Conservation (phyloP, 2,888 invertebrate genomes). For the Amphipyra berbera region DNA sequence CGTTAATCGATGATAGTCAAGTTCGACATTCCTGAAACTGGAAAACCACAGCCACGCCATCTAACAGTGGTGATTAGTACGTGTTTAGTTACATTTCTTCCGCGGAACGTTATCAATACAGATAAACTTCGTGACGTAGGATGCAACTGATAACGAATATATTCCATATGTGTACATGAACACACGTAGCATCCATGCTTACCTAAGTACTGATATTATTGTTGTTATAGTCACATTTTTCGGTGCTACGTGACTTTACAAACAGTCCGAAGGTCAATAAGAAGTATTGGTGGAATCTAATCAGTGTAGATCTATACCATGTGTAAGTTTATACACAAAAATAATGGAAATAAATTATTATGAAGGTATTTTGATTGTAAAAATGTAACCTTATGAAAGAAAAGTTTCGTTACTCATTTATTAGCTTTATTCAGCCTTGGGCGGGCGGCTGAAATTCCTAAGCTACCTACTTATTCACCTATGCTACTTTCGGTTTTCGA, state of each 20-base stretch:
- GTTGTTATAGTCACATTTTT: constrained; percentile 52
- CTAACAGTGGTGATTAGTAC: constrained; percentile 67
- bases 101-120: constrained; percentile 79
- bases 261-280: constrained; percentile 50
- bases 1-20: neutral
- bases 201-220: constrained; percentile 43
- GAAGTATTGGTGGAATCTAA: constrained; percentile 56
- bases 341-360: constrained; percentile 40
- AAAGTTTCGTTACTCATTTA: constrained; percentile 50
- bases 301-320: constrained; percentile 51
- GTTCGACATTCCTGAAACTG: constrained; percentile 21
- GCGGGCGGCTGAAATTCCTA: constrained; percentile 38
- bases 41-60: constrained; percentile 23
- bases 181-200: constrained; percentile 62
- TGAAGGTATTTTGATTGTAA: constrained; percentile 52
- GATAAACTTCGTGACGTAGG: constrained; percentile 78
- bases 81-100: constrained; percentile 73
- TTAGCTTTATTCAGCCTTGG: constrained; percentile 38
- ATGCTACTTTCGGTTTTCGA: constrained; percentile 4
- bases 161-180: constrained; percentile 61
- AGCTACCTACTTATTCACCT: constrained; percentile 9
- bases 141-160: constrained; percentile 66
- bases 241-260: constrained; percentile 57
- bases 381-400: constrained; percentile 29
- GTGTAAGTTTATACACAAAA: constrained; percentile 24